A percentile compares a stretch with the other conserved stretches of the same genome.
Conservation (phyloP, 2,888 invertebrate genomes). For the Rosalia funebris region DNA sequence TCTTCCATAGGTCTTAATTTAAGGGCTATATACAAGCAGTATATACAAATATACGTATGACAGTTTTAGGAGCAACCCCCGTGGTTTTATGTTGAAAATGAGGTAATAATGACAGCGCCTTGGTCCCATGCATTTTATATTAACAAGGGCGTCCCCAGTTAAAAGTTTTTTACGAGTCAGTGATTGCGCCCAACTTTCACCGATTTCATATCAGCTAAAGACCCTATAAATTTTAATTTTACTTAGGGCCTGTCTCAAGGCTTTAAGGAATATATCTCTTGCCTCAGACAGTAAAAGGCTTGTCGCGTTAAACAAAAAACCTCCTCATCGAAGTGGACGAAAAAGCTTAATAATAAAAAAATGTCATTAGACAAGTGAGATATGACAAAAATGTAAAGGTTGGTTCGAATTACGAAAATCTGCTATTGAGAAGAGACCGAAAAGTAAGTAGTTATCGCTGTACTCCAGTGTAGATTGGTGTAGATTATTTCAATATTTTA, state of each 20-base stretch:
- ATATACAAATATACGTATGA: conserved; percentile 52
- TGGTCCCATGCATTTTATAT: conserved; percentile 52
- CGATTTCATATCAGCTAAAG: conserved; percentile 48
- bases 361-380: no score
- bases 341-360: no score
- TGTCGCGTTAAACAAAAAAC: no score
- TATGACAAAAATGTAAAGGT: no score
- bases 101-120: conserved; percentile 58
- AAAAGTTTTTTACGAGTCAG: conserved; percentile 53
- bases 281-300: conserved; percentile 8
- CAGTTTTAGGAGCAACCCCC: conserved; percentile 52
- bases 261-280: conserved; percentile 25
- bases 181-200: conserved; percentile 44
- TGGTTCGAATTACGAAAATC: no score
- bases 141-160: conserved; percentile 52
- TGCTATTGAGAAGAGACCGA: no score
- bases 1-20: conserved; percentile 55
- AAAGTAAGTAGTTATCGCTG: no score
- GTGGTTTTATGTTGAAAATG: conserved; percentile 51
- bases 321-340: no score
- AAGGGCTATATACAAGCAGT: conserved; percentile 48
- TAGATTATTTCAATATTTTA: no score
- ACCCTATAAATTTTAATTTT: conserved; percentile 50
- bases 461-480: no score
- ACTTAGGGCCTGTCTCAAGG: conserved; percentile 41